Evolutionary conservation across 2,113 vertebrate species (phyloP).

Genomic region (Pelobates fuscus): DNA sequence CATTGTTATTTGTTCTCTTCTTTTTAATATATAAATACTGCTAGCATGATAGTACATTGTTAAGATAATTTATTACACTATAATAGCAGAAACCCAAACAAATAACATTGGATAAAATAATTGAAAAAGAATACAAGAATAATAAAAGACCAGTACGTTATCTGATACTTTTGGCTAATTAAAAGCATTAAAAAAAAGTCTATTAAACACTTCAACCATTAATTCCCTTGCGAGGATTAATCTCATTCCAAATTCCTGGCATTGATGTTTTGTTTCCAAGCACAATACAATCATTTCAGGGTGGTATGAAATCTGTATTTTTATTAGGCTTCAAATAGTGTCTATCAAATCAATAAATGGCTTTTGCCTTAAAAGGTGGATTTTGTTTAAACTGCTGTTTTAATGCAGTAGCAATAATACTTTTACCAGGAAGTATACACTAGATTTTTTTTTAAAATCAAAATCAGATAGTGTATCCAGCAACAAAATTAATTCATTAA

Average conservation of each 20-base stretch:
- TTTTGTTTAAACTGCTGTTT: no score
- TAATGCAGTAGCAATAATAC: no score
- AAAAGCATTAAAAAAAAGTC: slow-evolving; percentile 24
- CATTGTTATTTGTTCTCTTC: no score
- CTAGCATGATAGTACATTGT: neutral
- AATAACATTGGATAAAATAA: neutral
- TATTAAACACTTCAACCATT: slow-evolving; percentile 23
- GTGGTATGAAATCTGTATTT: slow-evolving; percentile 30
- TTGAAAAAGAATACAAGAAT: neutral
- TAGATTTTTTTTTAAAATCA: no score
- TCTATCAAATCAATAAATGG: no score
- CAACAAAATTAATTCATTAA: no score
- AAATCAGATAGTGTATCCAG: no score
- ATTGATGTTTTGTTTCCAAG: slow-evolving; percentile 35
- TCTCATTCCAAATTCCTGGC: slow-evolving; percentile 15
- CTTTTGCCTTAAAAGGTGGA: no score
- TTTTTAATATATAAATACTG: slow-evolving; percentile 15
- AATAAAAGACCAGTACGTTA: neutral
- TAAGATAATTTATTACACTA: no score
- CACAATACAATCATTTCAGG: slow-evolving; percentile 34
- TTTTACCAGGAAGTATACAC: no score
- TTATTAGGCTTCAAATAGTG: no score
- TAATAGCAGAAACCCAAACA: no score
- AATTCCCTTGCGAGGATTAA: slow-evolving; percentile 31
- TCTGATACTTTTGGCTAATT: slow-evolving; percentile 24